A percentile compares a stretch with the other conserved stretches of the same genome.
phyloP scores from a whole-genome alignment of 2,113 vertebrate species.

The Castor canadensis region DNA sequence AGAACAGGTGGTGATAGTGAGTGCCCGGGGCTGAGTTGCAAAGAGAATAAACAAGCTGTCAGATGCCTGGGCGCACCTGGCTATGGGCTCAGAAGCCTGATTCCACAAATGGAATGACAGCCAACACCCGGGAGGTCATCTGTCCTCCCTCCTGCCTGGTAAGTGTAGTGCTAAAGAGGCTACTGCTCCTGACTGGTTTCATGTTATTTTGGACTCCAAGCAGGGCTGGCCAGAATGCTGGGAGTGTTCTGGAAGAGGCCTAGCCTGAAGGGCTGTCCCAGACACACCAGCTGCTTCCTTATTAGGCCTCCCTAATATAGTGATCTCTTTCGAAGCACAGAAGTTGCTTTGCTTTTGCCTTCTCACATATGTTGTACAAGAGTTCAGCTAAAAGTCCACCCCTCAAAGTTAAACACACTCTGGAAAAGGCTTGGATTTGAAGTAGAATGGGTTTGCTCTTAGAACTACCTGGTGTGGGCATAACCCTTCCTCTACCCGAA shows the following conservation, averaged over 20 bases:
- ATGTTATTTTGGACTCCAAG: slow-evolving; percentile 63
- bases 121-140: neutral
- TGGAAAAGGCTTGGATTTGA: neutral
- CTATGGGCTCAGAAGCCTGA: neutral
- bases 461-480: neutral
- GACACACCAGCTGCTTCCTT: slow-evolving; percentile 69
- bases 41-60: slow-evolving; percentile 18
- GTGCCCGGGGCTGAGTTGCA: neutral
- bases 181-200: neutral
- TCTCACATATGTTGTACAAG: neutral
- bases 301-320: slow-evolving; percentile 50
- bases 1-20: neutral
- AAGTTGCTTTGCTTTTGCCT: slow-evolving; percentile 41
- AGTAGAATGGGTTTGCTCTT: slow-evolving; percentile 2
- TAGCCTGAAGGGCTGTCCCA: slow-evolving; percentile 37
- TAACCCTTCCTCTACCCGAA: neutral
- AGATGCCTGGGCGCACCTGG: slow-evolving; percentile 35
- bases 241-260: slow-evolving; percentile 49
- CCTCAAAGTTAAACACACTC: neutral
- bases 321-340: slow-evolving; percentile 65
- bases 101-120: slow-evolving; percentile 11
- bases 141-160: neutral
- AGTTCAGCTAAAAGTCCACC: neutral
- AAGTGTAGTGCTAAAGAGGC: neutral
- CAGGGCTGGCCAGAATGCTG: slow-evolving; percentile 22